A percentile compares a stretch with the other conserved stretches of the same genome.
Evolutionary conservation across 2,888 invertebrate genomes (phyloP).

Genomic region (Lobophora halterata): DNA sequence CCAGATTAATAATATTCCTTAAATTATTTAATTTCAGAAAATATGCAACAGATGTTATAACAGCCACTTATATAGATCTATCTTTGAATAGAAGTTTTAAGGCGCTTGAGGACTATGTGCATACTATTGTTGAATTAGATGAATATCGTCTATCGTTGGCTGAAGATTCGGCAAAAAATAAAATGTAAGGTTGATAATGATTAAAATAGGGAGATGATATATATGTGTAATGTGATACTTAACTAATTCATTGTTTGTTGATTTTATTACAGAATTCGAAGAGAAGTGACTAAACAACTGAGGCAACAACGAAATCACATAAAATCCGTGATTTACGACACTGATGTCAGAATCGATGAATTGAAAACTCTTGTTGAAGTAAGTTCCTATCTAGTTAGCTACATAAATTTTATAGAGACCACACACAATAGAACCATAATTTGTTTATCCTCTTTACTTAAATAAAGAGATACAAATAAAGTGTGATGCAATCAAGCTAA

Average conservation of each 20-base stretch:
- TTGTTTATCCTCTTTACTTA: too few relatives aligned
- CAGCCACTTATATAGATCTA: constrained; percentile 45
- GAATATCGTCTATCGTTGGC: constrained; percentile 29
- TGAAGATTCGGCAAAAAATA: constrained; percentile 49
- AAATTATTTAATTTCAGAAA: constrained; percentile 38
- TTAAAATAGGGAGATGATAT: too few relatives aligned
- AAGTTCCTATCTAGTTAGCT: background rate
- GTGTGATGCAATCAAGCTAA: too few relatives aligned
- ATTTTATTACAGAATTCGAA: constrained; percentile 45
- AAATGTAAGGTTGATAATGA: constrained; percentile 33
- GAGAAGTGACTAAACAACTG: constrained; percentile 47
- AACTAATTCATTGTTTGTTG: too few relatives aligned
- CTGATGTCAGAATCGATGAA: constrained; percentile 44
- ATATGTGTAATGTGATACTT: too few relatives aligned
- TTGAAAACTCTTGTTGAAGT: constrained; percentile 54
- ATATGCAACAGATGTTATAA: constrained; percentile 34
- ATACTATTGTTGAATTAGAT: constrained; percentile 21
- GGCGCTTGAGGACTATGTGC: constrained; percentile 31
- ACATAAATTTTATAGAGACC: too few relatives aligned
- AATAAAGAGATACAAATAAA: too few relatives aligned
- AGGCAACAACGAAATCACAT: constrained; percentile 57
- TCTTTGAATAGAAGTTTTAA: constrained; percentile 33
- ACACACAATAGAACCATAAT: too few relatives aligned
- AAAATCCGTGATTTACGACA: constrained; percentile 54
- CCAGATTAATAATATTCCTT: background rate